These are phyloP conservation scores for Sebastes taczanowskii DNA, from an alignment of 2,797 vertebrate species.

Conservation along the genomic window DNA sequence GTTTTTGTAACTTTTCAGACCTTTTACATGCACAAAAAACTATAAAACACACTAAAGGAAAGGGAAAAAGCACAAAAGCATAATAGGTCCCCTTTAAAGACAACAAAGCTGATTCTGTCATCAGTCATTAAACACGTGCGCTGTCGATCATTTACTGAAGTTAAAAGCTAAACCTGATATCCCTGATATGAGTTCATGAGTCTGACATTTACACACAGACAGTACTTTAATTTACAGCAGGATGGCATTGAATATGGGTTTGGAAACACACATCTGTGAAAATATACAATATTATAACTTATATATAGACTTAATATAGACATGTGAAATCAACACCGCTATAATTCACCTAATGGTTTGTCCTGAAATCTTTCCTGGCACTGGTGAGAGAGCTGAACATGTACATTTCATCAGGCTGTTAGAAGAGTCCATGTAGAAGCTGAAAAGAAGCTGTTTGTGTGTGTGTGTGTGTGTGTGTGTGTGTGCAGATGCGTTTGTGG, in stretches of 20 bases:
- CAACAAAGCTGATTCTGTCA: not conserved
- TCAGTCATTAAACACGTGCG: not conserved
- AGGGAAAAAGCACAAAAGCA: no score
- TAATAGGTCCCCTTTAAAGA: not conserved
- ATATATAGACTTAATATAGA: not conserved
- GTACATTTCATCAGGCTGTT: no score
- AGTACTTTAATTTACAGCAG: not conserved
- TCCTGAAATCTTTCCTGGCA: not conserved
- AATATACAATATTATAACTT: not conserved
- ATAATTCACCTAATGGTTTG: not conserved
- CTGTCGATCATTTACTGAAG: not conserved
- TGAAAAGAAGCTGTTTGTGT: not conserved
- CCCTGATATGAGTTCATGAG: not conserved
- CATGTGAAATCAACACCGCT: not conserved
- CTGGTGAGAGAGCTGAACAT: not conserved
- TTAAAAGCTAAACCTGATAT: not conserved
- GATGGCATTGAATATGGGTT: not conserved
- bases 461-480: not conserved
- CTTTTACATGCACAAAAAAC: no score
- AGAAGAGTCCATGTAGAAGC: no score
- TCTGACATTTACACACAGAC: not conserved
- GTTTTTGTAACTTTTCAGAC: no score
- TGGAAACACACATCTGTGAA: not conserved
- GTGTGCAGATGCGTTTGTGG: slow-evolving; percentile 93
- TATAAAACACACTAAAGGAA: no score